These are phyloP conservation scores for Tapera naevia DNA, from an alignment of 2,797 vertebrate species.

Conservation along the genomic window DNA sequence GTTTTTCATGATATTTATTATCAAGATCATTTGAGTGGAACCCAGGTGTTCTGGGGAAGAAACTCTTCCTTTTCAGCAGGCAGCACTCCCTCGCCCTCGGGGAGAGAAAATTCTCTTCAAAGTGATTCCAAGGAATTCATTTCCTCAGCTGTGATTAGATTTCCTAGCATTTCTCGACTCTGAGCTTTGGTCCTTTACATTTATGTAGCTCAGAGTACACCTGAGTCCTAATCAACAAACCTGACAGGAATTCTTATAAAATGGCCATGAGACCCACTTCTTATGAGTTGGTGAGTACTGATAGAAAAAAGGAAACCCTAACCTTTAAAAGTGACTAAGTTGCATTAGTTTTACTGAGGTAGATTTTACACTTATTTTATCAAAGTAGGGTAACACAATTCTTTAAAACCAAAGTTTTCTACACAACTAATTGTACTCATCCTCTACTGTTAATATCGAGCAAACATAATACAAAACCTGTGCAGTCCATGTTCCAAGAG, in stretches of 20 bases:
- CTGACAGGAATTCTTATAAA: neutral
- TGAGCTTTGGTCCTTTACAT: neutral
- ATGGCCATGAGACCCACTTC: neutral
- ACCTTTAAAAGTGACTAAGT: neutral
- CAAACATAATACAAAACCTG: neutral
- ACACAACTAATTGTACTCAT: neutral
- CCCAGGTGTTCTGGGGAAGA: conserved; percentile 46
- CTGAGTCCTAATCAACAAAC: neutral
- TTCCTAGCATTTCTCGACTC: neutral
- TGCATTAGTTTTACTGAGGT: neutral
- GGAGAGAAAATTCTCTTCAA: conserved; percentile 38
- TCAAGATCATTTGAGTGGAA: neutral
- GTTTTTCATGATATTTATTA: conserved; percentile 28
- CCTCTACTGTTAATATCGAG: neutral
- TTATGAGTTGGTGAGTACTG: neutral
- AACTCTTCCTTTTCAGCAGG: neutral
- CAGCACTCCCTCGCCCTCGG: neutral
- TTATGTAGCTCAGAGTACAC: neutral
- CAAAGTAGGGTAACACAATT: neutral
- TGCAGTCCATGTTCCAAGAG: neutral
- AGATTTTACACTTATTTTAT: neutral
- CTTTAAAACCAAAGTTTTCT: neutral
- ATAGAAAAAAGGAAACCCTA: fast-evolving
- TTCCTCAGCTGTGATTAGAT: conserved; percentile 14
- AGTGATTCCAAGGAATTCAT: conserved; percentile 58